A percentile compares a stretch with the other conserved stretches of the same genome.
Evolutionary conservation across 2,113 vertebrate species (phyloP).

Genomic region (Chrysochloris asiatica): DNA sequence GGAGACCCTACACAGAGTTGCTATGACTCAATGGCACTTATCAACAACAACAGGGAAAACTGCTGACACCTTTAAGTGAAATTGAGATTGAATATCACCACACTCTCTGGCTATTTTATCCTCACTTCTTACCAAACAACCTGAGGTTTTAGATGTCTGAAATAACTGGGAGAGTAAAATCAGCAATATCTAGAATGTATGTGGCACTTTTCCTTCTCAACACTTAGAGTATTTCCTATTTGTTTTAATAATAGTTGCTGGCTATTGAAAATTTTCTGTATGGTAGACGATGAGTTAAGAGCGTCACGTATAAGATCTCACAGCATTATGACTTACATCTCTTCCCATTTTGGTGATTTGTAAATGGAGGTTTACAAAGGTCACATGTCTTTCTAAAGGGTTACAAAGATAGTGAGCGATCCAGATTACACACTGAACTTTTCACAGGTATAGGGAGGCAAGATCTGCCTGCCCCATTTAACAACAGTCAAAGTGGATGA

Average conservation of each 20-base stretch:
- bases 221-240: background rate
- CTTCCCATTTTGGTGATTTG: background rate
- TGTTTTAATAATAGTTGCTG: background rate
- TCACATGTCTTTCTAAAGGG: background rate
- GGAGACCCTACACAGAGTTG: no score
- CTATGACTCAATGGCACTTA: no score
- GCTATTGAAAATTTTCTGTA: background rate
- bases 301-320: background rate
- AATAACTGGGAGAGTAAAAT: background rate
- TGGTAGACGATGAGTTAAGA: background rate
- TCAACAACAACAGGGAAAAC: no score
- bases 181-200: background rate
- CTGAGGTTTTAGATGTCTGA: background rate
- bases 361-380: background rate
- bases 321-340: background rate
- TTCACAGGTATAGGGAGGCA: conserved; percentile 8
- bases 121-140: background rate
- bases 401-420: background rate
- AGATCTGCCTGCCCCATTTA: conserved; percentile 42
- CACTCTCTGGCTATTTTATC: background rate
- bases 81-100: background rate
- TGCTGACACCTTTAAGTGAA: background rate
- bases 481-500: background rate
- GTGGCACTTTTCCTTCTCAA: background rate
- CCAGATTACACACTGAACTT: background rate